These are phyloP conservation scores for Heliangelus exortis DNA, from an alignment of 2,797 vertebrate species.

Conservation along the genomic window DNA sequence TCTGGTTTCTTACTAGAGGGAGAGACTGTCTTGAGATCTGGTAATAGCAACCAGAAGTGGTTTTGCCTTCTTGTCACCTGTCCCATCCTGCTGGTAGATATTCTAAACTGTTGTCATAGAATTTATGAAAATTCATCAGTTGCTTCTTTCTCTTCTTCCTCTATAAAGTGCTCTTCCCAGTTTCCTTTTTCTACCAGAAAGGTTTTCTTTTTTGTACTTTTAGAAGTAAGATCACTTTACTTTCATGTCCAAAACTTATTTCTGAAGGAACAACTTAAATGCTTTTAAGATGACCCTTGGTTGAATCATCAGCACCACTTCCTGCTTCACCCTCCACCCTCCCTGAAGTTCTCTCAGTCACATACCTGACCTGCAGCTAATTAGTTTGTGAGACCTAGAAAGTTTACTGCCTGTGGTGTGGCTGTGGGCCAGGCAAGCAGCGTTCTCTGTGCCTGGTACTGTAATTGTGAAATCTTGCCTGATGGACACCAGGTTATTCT, in stretches of 20 bases:
- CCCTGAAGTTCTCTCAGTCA: constrained; percentile 19
- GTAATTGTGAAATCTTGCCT: constrained; percentile 55
- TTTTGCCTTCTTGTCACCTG: neutral
- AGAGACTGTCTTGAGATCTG: neutral
- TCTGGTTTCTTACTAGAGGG: constrained; percentile 9
- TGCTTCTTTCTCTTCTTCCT: neutral
- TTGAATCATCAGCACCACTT: constrained; percentile 17
- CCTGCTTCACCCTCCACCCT: constrained; percentile 32
- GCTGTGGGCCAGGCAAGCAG: constrained; percentile 62
- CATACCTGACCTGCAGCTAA: constrained; percentile 57
- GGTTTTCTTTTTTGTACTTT: neutral
- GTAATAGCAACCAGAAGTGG: neutral
- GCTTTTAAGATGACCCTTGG: constrained; percentile 24
- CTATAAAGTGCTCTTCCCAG: neutral
- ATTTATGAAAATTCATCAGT: neutral
- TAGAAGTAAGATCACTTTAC: neutral
- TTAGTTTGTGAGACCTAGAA: constrained; percentile 49
- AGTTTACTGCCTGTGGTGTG: constrained; percentile 25
- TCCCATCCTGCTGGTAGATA: neutral
- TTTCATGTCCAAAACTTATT: neutral
- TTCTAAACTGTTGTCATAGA: neutral
- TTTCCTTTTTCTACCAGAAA: constrained; percentile 3
- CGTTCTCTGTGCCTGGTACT: constrained; percentile 68
- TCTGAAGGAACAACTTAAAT: neutral
- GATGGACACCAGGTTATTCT: constrained; percentile 44